Evolutionary conservation across 2,888 invertebrate genomes (phyloP).

Genomic region (Priocnemis perturbator): DNA sequence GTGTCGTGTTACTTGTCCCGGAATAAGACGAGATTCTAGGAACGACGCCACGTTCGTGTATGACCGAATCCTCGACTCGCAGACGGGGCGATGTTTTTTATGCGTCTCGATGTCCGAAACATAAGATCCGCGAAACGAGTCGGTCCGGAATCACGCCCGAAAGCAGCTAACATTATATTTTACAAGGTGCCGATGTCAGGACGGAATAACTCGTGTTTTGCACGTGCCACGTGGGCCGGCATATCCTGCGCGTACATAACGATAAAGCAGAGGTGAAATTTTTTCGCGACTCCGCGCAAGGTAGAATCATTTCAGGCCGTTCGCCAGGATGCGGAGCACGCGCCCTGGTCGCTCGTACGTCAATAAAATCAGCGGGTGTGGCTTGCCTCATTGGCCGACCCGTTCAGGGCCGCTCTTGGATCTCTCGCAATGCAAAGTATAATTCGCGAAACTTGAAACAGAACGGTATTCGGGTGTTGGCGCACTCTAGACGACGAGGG

Average conservation of each 20-base stretch:
- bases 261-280: slow-evolving; percentile 45
- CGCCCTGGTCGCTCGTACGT: slow-evolving; percentile 43
- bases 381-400: slow-evolving; percentile 47
- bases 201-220: slow-evolving; percentile 13
- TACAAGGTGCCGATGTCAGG: slow-evolving; percentile 6
- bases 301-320: slow-evolving; percentile 40
- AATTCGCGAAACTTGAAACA: no score
- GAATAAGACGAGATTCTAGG: no score
- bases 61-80: no score
- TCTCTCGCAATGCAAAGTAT: no score
- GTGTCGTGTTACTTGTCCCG: no score
- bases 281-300: slow-evolving; percentile 31
- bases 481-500: no score
- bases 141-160: not conserved
- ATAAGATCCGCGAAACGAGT: slow-evolving; percentile 21
- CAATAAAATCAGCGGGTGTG: slow-evolving; percentile 60
- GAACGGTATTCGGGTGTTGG: not conserved
- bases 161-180: slow-evolving; percentile 23
- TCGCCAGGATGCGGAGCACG: slow-evolving; percentile 36
- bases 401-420: slow-evolving; percentile 38
- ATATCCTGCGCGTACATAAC: slow-evolving; percentile 24
- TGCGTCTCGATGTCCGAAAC: no score
- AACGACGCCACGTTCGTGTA: no score
- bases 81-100: no score
- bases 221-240: slow-evolving; percentile 31